phyloP scores from a whole-genome alignment of 2,113 vertebrate species.

The Prinia subflava region DNA sequence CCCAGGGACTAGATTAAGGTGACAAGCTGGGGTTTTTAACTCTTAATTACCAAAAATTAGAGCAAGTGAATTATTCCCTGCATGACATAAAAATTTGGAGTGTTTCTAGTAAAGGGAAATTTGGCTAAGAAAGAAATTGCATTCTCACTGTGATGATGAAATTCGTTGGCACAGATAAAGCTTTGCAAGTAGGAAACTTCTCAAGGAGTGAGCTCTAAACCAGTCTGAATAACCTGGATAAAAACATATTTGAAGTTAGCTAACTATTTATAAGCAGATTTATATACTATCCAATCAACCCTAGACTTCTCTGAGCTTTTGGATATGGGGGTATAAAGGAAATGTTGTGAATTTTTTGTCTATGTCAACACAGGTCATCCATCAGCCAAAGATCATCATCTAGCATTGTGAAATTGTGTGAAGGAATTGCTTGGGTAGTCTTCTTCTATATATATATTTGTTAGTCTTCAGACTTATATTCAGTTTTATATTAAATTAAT shows the following conservation, averaged over 20 bases:
- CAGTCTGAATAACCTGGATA: not conserved
- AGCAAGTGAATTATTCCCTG: not conserved
- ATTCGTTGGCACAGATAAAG: not conserved
- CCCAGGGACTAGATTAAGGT: not conserved
- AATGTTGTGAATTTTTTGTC: not conserved
- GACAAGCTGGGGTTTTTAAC: not conserved
- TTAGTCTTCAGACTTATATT: not conserved
- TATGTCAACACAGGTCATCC: not conserved
- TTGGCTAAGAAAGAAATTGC: not conserved
- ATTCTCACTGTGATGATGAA: not conserved
- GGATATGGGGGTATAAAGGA: not conserved
- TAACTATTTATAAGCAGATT: not conserved
- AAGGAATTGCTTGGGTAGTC: not conserved
- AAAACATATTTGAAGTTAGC: not conserved
- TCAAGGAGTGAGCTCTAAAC: not conserved
- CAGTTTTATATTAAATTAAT: not conserved
- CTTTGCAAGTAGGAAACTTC: not conserved
- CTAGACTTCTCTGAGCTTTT: not conserved
- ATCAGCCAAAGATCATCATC: not conserved
- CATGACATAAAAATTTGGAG: not conserved
- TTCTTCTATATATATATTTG: not conserved
- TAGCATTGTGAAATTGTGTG: not conserved
- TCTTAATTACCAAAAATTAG: not conserved
- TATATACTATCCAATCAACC: not conserved
- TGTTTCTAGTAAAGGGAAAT: not conserved